Base-by-base conservation (phyloP, 2,888 invertebrate genomes). In the Hesperia comma region DNA sequence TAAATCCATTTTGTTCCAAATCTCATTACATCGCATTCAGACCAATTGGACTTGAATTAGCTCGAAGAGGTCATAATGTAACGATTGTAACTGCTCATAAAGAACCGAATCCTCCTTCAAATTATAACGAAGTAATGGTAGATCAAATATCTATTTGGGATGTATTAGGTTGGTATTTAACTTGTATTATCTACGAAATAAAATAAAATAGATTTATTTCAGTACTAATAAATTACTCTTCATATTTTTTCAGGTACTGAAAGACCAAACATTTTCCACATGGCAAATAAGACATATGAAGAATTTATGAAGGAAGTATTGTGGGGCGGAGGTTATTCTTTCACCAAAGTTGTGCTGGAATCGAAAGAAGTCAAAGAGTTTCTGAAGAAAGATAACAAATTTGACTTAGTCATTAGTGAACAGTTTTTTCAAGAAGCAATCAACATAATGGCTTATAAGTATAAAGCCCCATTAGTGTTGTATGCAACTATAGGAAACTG, bases 41-140 rank as follows among this genome's bases (percentile, higher is more conserved):
- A 70, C 86, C 90, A 0, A 84, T 94, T 26, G 89, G 93, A 4
- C 72, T 92, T 53, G 93, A 92, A 69, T 76, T 94, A 53, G 93
- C 93, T 5, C 76, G 79, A n/a, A 83, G 90, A 61, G 93, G 93
- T 0, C 94, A 94, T 71, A 90, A 93, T 74, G 91, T 94, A 0
- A 93, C 93, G 1, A 88, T 93, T 0, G 88, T 94, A 17, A 87
- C 92, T 6, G 85, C 87, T 1, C 72, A 85, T 66, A 84, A 74
- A 60, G 86, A 88, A 58, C 75, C 78, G 0, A 78, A 84, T 14
- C 82, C 84, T 5, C 82, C 88, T 0, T 72, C 84, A 0, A 92
- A 88, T 68, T 93, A 90, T 68, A 84, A 82, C 6, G 84, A 93
- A 72, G 79, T 90, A 17, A 76, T 81, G 72, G 82, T 87, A 0